Evolutionary conservation across 2,888 invertebrate genomes (phyloP).

Genomic region (Anticlea derivata): DNA sequence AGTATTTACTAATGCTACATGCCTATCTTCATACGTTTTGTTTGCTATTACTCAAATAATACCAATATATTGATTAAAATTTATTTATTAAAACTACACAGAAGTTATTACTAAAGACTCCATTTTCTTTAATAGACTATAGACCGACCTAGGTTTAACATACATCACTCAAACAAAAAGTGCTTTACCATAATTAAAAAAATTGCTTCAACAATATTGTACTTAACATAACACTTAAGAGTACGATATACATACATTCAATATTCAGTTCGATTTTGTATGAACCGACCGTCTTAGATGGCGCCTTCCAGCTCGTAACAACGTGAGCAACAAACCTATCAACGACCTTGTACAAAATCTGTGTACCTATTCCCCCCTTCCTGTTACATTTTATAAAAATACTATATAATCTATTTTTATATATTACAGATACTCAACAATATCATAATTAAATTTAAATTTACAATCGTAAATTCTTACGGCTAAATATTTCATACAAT

Average conservation of each 20-base stretch:
- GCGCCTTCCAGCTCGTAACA: slow-evolving; percentile 21
- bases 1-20: neutral
- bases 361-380: slow-evolving; percentile 54
- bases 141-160: slow-evolving; percentile 64
- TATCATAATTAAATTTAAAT: slow-evolving; percentile 76
- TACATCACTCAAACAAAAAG: slow-evolving; percentile 74
- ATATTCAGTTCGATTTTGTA: slow-evolving; percentile 38
- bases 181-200: slow-evolving; percentile 68
- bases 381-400: slow-evolving; percentile 71
- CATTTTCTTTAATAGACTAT: slow-evolving; percentile 54
- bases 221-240: slow-evolving; percentile 73
- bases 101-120: slow-evolving; percentile 70
- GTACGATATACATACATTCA: slow-evolving; percentile 63
- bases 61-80: slow-evolving; percentile 55
- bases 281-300: slow-evolving; percentile 40
- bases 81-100: slow-evolving; percentile 81
- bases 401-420: slow-evolving; percentile 65
- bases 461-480: slow-evolving; percentile 74
- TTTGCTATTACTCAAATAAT: slow-evolving; percentile 34
- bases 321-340: slow-evolving; percentile 47
- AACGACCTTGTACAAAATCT: slow-evolving; percentile 52
- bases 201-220: slow-evolving; percentile 78
- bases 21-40: neutral
- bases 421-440: slow-evolving; percentile 80
- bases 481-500: slow-evolving; percentile 56